Evolutionary conservation across 2,797 vertebrate genomes (phyloP).

Genomic region (Scolopax bukidnonensis): DNA sequence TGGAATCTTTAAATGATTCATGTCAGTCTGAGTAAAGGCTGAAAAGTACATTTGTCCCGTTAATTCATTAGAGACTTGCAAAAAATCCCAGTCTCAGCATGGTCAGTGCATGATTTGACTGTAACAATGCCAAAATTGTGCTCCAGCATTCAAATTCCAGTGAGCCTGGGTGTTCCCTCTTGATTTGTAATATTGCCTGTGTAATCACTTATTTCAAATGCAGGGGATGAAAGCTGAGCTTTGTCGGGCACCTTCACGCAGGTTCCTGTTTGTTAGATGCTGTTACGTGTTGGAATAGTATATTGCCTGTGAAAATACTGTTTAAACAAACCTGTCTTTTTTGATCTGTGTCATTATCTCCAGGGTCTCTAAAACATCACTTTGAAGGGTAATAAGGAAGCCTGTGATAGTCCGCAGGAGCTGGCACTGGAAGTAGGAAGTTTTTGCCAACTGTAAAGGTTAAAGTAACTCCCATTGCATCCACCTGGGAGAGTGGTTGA

Average conservation of each 20-base stretch:
- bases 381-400: neutral
- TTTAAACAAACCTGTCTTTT: constrained; percentile 29
- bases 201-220: constrained; percentile 2
- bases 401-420: neutral
- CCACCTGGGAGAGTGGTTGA: neutral
- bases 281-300: neutral
- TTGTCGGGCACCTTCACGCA: neutral
- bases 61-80: neutral
- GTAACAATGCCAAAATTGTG: neutral
- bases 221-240: neutral
- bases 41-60: neutral
- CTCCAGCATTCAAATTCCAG: neutral
- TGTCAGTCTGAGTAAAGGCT: neutral
- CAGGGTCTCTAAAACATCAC: neutral
- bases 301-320: neutral
- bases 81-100: neutral
- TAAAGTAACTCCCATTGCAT: neutral
- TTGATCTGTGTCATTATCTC: neutral
- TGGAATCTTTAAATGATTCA: neutral
- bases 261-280: neutral
- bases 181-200: neutral
- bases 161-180: neutral
- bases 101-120: neutral
- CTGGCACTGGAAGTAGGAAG: neutral
- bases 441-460: neutral